Conservation (phyloP, 2,888 invertebrate species). For the Cremastinae sp. region DNA sequence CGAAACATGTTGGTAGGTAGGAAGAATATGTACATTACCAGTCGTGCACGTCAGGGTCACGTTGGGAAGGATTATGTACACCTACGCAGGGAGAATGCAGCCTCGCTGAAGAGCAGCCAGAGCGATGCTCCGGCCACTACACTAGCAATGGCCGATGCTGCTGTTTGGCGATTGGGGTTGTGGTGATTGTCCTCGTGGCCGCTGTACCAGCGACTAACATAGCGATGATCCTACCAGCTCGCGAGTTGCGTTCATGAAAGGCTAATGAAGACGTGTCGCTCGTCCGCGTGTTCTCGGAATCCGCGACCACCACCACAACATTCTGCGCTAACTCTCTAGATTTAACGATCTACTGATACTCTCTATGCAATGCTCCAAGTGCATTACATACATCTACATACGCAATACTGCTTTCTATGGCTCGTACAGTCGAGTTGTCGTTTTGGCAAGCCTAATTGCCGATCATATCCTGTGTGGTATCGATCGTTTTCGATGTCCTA, state of each 20-base stretch:
- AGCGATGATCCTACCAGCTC: conserved; percentile 46
- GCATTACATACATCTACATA: no score
- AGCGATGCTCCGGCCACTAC: conserved; percentile 15
- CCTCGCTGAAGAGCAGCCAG: conserved; percentile 13
- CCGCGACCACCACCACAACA: conserved; percentile 60
- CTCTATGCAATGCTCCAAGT: no score
- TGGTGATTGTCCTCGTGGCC: conserved; percentile 16
- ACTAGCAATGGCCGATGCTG: conserved; percentile 17
- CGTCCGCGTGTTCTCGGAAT: conserved; percentile 74
- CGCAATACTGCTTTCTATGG: background rate
- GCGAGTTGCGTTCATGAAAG: conserved; percentile 75
- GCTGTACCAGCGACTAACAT: conserved; percentile 1
- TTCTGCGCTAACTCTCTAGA: conserved; percentile 51
- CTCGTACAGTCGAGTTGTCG: conserved; percentile 56
- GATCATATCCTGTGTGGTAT: conserved; percentile 69
- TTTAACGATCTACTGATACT: conserved; percentile 60
- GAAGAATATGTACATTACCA: conserved; percentile 30
- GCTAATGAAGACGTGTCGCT: conserved; percentile 78
- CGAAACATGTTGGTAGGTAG: no score
- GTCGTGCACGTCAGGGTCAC: conserved; percentile 39
- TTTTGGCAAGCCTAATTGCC: conserved; percentile 72
- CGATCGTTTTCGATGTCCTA: conserved; percentile 43
- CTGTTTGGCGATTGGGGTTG: background rate
- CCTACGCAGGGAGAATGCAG: conserved; percentile 41
- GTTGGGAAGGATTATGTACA: conserved; percentile 42